phyloP scores from a whole-genome alignment of 2,888 invertebrate species.

The Sinohyriopsis cumingii region DNA sequence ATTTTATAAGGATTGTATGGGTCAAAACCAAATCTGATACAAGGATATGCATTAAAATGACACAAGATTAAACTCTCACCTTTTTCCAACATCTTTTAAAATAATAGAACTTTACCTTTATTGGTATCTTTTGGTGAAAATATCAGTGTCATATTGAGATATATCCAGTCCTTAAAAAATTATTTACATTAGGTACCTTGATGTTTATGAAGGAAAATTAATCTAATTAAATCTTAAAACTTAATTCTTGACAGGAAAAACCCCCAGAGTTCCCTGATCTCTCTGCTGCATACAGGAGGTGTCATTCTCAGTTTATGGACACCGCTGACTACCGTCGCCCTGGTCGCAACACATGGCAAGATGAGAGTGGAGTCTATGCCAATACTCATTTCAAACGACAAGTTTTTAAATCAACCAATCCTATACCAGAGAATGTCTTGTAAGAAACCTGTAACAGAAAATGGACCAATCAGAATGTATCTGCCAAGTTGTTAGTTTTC shows the following conservation, averaged over 20 bases:
- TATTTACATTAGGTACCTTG: no score
- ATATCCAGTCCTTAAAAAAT: background rate
- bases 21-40: no score
- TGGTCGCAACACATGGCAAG: conserved; percentile 71
- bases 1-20: no score
- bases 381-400: conserved; percentile 66
- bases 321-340: conserved; percentile 60
- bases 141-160: background rate
- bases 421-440: conserved; percentile 47
- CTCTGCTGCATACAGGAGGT: conserved; percentile 64
- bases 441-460: conserved; percentile 5
- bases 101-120: background rate
- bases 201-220: no score
- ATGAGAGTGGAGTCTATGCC: conserved; percentile 68
- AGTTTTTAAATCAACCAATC: conserved; percentile 52
- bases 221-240: background rate
- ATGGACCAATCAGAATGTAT: no score
- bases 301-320: conserved; percentile 71
- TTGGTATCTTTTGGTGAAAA: background rate
- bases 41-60: no score
- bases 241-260: conserved; percentile 38
- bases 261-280: conserved; percentile 48
- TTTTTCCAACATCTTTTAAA: no score
- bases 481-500: no score
- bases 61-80: no score